Conservation (phyloP, 2,113 vertebrate species). For the Connochaetes taurinus region DNA sequence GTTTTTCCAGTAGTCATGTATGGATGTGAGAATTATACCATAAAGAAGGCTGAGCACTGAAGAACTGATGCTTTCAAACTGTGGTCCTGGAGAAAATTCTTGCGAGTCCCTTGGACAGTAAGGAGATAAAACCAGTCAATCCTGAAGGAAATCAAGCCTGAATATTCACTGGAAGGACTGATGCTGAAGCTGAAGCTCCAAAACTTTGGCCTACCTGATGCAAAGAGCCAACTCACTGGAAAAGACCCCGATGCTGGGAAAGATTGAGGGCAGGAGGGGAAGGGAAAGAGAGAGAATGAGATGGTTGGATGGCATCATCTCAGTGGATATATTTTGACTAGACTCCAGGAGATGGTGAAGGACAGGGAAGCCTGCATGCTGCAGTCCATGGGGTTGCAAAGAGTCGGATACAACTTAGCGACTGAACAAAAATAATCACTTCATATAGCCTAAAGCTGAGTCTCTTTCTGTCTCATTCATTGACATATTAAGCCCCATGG, state of each 20-base stretch:
- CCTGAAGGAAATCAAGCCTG: neutral
- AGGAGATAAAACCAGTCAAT: neutral
- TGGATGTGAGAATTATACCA: neutral
- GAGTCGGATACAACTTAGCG: fast-evolving
- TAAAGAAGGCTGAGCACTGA: neutral
- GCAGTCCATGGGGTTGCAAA: neutral
- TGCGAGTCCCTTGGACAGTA: neutral
- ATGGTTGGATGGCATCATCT: neutral
- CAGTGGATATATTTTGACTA: neutral
- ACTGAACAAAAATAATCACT: neutral
- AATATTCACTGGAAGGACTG: neutral
- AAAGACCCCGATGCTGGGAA: neutral
- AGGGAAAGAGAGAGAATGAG: neutral
- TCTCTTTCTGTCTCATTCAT: neutral
- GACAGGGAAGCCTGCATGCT: neutral
- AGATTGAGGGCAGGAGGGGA: neutral
- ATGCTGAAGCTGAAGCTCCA: neutral
- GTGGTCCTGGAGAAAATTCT: neutral
- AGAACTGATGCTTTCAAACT: neutral
- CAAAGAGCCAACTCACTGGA: neutral
- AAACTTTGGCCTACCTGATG: neutral
- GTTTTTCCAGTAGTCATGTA: neutral
- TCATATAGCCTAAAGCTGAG: neutral
- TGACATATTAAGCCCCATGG: neutral
- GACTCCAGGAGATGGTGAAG: neutral